phyloP scores from a whole-genome alignment of 2,797 vertebrate species.

The Glossophaga mutica region DNA sequence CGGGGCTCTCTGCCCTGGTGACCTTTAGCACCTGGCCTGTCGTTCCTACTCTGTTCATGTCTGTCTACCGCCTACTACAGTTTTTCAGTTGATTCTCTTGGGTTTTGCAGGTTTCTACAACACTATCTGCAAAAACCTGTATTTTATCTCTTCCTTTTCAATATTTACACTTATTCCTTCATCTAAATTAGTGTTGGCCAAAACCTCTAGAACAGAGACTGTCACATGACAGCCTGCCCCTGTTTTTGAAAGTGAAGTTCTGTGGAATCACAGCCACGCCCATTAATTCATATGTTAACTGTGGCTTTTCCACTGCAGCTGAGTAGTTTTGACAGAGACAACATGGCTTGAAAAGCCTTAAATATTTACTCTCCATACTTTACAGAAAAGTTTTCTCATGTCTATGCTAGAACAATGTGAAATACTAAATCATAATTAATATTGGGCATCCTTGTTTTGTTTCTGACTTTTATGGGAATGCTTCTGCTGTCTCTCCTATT shows the following conservation, averaged over 20 bases:
- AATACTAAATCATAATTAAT: not conserved
- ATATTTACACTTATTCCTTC: not conserved
- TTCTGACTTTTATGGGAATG: not conserved
- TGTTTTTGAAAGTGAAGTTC: not conserved
- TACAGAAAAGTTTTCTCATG: not conserved
- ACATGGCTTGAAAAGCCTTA: not conserved
- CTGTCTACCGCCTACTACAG: not conserved
- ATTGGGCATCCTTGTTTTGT: not conserved
- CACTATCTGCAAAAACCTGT: not conserved
- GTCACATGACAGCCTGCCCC: not conserved
- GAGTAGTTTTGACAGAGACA: not conserved
- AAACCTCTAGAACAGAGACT: not conserved
- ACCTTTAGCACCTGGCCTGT: not conserved
- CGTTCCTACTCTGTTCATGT: not conserved
- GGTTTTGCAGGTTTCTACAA: not conserved
- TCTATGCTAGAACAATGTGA: not conserved
- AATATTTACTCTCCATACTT: not conserved
- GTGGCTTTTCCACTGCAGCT: not conserved
- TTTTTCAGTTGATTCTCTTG: not conserved
- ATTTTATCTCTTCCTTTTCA: not conserved
- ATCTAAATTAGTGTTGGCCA: not conserved
- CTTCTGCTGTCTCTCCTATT: not conserved
- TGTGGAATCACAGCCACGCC: not conserved
- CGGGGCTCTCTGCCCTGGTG: not conserved
- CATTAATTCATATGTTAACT: not conserved